Conservation (phyloP, 2,888 invertebrate species). For the Cylloceria caligata region DNA sequence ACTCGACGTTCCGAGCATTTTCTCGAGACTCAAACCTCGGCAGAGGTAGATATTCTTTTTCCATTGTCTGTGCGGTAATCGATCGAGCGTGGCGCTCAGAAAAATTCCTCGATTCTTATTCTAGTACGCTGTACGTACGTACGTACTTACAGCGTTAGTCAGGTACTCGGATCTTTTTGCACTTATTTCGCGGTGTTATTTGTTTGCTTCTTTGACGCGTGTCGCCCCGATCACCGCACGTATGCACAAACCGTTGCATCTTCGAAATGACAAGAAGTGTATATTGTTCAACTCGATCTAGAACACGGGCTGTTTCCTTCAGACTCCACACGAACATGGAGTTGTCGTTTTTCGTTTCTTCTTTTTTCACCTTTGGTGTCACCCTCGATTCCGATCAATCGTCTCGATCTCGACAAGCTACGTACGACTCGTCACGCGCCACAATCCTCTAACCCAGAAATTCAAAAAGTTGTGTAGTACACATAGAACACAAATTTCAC, state of each 20-base stretch:
- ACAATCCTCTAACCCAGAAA: background rate
- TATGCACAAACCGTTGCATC: constrained; percentile 57
- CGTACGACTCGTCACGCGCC: constrained; percentile 31
- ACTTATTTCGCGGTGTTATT: constrained; percentile 4
- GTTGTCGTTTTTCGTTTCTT: constrained; percentile 51
- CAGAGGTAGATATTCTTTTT: constrained; percentile 9
- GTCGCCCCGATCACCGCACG: constrained; percentile 43
- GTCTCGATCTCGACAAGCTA: constrained; percentile 43
- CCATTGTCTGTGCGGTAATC: constrained; percentile 57
- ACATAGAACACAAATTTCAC: constrained; percentile 29
- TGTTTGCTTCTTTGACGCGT: constrained; percentile 36
- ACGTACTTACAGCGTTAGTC: background rate
- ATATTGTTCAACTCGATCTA: constrained; percentile 19
- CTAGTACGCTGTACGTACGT: background rate
- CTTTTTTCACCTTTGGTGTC: constrained; percentile 60
- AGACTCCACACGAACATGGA: constrained; percentile 4
- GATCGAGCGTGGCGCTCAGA: constrained; percentile 53
- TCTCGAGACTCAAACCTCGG: constrained; percentile 40
- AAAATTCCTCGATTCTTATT: constrained; percentile 44
- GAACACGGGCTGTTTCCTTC: constrained; percentile 50
- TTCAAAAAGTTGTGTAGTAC: background rate
- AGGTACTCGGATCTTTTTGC: background rate
- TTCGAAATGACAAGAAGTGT: background rate
- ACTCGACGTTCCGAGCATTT: constrained; percentile 42
- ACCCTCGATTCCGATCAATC: constrained; percentile 67